phyloP scores from a whole-genome alignment of 2,888 invertebrate species.

The Oeneis ivallda region DNA sequence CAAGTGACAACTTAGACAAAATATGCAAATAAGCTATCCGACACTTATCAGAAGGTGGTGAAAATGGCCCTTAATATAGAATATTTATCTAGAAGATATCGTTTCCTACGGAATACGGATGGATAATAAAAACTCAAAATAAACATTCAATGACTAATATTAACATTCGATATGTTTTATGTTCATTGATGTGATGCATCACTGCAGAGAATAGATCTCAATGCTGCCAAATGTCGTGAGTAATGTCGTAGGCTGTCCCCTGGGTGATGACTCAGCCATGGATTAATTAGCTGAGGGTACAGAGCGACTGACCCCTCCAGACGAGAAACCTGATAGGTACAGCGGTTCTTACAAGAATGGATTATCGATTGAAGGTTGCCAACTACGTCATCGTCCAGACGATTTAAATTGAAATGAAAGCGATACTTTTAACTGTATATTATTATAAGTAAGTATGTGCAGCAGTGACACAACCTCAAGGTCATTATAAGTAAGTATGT shows the following conservation, averaged over 20 bases:
- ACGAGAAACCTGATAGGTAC: slow-evolving; percentile 34
- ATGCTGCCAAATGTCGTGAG: slow-evolving; percentile 45
- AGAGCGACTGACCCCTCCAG: slow-evolving; percentile 34
- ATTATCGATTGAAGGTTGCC: slow-evolving; percentile 36
- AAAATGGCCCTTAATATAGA: no score
- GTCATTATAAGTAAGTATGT: slow-evolving; percentile 5
- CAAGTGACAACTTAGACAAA: no score
- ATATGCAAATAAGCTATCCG: no score
- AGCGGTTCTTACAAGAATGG: slow-evolving; percentile 28
- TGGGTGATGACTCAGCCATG: slow-evolving; percentile 26
- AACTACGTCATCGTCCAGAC: slow-evolving; percentile 34
- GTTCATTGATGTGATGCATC: slow-evolving; percentile 39
- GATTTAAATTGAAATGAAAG: slow-evolving; percentile 23
- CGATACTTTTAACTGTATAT: slow-evolving; percentile 4
- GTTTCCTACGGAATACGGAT: slow-evolving; percentile 28
- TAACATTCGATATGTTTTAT: slow-evolving; percentile 39
- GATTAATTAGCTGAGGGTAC: slow-evolving; percentile 26
- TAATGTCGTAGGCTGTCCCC: slow-evolving; percentile 34
- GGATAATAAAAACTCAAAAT: slow-evolving; percentile 52
- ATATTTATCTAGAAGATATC: slow-evolving; percentile 2
- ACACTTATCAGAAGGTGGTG: no score
- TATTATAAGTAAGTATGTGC: neutral
- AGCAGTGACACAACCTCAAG: slow-evolving; percentile 6
- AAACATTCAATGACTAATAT: slow-evolving; percentile 51
- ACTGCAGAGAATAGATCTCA: slow-evolving; percentile 41